Evolutionary conservation across 2,888 invertebrate species (phyloP).

Genomic region (Epistrophe eligans): DNA sequence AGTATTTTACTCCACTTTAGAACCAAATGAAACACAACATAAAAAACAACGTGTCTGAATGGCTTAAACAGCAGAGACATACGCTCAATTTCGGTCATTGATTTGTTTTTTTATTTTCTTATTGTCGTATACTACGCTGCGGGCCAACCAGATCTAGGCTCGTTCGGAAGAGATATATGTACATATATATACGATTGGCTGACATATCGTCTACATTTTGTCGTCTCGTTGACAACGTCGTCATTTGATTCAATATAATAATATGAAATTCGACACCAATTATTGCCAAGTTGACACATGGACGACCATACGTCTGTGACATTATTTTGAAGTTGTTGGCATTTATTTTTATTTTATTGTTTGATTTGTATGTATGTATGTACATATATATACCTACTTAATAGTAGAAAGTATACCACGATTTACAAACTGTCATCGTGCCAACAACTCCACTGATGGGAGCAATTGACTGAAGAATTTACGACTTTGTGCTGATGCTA

Average conservation of each 20-base stretch:
- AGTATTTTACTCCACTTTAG: slow-evolving; percentile 14
- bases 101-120: slow-evolving; percentile 54
- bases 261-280: slow-evolving; percentile 68
- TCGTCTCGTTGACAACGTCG: slow-evolving; percentile 13
- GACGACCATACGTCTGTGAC: slow-evolving; percentile 54
- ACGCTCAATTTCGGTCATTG: slow-evolving; percentile 60
- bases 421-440: slow-evolving; percentile 31
- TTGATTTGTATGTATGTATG: slow-evolving; percentile 18
- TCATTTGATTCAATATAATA: slow-evolving; percentile 20
- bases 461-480: slow-evolving; percentile 34
- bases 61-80: slow-evolving; percentile 10
- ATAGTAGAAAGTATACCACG: slow-evolving; percentile 37
- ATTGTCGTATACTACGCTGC: slow-evolving; percentile 40
- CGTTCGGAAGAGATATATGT: background rate
- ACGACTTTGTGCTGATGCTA: slow-evolving; percentile 14
- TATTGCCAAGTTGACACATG: slow-evolving; percentile 67
- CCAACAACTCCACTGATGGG: background rate
- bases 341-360: slow-evolving; percentile 37
- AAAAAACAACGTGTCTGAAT: slow-evolving; percentile 32
- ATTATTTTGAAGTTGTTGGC: slow-evolving; percentile 60
- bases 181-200: background rate
- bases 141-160: slow-evolving; percentile 19
- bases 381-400: no score
- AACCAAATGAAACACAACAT: slow-evolving; percentile 20
- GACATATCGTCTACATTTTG: slow-evolving; percentile 19